A percentile compares a stretch with the other conserved stretches of the same genome.
Conservation (phyloP, 37 sponge, comb jelly and placozoan species). For the Halichondria panicea region DNA sequence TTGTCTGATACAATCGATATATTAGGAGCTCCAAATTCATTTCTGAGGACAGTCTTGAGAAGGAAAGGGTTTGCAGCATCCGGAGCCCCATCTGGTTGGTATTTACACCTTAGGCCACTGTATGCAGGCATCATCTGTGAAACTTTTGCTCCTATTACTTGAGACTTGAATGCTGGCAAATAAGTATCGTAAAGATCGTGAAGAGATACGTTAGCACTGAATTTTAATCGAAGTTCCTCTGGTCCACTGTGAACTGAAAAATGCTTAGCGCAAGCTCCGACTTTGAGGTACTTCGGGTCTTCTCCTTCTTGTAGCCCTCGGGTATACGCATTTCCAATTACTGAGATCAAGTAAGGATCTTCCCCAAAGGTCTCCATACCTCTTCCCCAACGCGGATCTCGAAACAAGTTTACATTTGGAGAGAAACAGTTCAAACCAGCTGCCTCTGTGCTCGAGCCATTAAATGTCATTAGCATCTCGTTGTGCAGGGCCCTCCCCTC, state of each 20-base stretch:
- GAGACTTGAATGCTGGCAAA: slow-evolving; percentile 73
- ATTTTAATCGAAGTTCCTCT: slow-evolving; percentile 30
- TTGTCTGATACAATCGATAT: slow-evolving; percentile 71
- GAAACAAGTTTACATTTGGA: slow-evolving; percentile 77
- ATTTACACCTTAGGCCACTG: slow-evolving; percentile 44
- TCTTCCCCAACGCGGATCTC: slow-evolving; percentile 79
- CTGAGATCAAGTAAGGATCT: slow-evolving; percentile 65
- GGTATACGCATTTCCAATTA: slow-evolving; percentile 57
- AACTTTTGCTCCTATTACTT: slow-evolving; percentile 61
- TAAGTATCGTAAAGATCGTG: slow-evolving; percentile 79
- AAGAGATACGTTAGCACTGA: slow-evolving; percentile 50
- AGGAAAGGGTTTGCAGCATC: slow-evolving; percentile 74
- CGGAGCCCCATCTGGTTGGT: slow-evolving; percentile 61
- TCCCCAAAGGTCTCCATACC: slow-evolving; percentile 71
- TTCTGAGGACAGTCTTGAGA: slow-evolving; percentile 55
- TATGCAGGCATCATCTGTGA: slow-evolving; percentile 81
- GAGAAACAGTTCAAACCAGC: slow-evolving; percentile 85
- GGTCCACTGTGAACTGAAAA: slow-evolving; percentile 78
- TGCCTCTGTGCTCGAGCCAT: slow-evolving; percentile 76
- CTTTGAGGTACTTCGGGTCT: slow-evolving; percentile 50
- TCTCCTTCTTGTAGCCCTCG: slow-evolving; percentile 61
- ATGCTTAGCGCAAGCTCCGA: slow-evolving; percentile 78
- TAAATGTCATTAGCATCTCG: slow-evolving; percentile 39
- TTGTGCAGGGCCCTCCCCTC: slow-evolving; percentile 84
- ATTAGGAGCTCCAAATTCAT: slow-evolving; percentile 61